These are phyloP conservation scores for Agapornis canus DNA, from an alignment of 2,797 vertebrate genomes.

Conservation along the genomic window DNA sequence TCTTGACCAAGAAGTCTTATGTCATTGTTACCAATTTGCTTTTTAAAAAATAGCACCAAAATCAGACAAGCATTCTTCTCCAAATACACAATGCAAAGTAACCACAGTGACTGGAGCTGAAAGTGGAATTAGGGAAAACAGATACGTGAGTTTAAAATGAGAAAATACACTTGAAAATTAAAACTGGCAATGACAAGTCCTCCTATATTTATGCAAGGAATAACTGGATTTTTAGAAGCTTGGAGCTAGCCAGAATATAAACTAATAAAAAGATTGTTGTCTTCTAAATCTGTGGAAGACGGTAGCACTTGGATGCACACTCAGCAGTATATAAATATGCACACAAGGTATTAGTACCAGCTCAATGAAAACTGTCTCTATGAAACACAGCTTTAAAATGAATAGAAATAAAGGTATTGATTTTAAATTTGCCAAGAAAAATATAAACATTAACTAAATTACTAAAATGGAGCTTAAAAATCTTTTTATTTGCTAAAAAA, in stretches of 20 bases:
- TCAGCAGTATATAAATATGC: neutral
- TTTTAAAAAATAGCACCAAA: neutral
- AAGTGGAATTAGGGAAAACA: neutral
- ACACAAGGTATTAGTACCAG: neutral
- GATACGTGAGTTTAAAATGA: neutral
- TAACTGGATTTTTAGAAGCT: neutral
- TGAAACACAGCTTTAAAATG: neutral
- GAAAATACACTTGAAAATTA: neutral
- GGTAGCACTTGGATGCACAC: neutral
- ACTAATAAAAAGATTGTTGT: neutral
- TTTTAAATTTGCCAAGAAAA: neutral
- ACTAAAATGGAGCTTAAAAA: neutral
- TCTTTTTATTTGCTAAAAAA: neutral
- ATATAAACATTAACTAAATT: neutral
- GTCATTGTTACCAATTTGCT: neutral
- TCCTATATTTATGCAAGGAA: neutral
- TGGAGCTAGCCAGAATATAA: neutral
- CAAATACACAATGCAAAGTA: neutral
- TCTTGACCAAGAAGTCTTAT: neutral
- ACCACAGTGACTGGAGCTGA: neutral
- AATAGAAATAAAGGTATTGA: neutral
- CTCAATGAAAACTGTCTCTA: neutral
- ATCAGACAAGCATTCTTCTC: neutral
- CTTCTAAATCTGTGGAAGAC: neutral
- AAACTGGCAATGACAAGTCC: neutral